phyloP scores from a whole-genome alignment of 2,113 vertebrate species.

The Aspidoscelis tigris region DNA sequence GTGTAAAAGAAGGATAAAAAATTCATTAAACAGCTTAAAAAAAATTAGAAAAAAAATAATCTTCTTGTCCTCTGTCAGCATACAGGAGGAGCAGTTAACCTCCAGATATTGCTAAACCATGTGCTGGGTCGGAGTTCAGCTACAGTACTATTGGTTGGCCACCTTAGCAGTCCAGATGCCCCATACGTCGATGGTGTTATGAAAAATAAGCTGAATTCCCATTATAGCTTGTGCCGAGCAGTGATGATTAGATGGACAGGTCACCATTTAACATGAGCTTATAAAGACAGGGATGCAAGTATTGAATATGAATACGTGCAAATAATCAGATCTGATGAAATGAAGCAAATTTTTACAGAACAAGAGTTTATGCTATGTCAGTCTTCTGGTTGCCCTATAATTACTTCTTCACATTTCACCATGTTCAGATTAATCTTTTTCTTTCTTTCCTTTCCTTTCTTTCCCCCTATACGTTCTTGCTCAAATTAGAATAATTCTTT shows the following conservation, averaged over 20 bases:
- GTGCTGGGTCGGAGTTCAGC: too few species aligned
- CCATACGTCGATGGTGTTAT: background rate
- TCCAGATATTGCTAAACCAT: too few species aligned
- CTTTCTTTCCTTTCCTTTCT: background rate
- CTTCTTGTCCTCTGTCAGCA: too few species aligned
- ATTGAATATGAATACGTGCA: constrained; percentile 35
- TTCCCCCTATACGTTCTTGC: constrained; percentile 75
- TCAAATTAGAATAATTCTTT: constrained; percentile 86
- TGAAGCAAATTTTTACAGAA: constrained; percentile 71
- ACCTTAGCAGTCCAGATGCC: background rate
- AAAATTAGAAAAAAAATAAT: too few species aligned
- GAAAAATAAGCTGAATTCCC: constrained; percentile 9
- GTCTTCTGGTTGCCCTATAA: constrained; percentile 81
- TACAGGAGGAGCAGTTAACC: too few species aligned
- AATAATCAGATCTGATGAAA: constrained; percentile 74
- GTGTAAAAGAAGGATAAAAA: background rate
- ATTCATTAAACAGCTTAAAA: too few species aligned
- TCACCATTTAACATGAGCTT: constrained; percentile 25
- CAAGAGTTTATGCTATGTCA: constrained; percentile 76
- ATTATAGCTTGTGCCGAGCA: background rate
- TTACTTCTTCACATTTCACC: constrained; percentile 77
- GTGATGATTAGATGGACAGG: background rate
- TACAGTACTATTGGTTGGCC: too few species aligned
- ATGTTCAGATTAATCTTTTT: constrained; percentile 80
- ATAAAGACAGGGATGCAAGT: constrained; percentile 24